phyloP scores from a whole-genome alignment of 2,888 invertebrate species.

The Chaetogeoica ovagalla region DNA sequence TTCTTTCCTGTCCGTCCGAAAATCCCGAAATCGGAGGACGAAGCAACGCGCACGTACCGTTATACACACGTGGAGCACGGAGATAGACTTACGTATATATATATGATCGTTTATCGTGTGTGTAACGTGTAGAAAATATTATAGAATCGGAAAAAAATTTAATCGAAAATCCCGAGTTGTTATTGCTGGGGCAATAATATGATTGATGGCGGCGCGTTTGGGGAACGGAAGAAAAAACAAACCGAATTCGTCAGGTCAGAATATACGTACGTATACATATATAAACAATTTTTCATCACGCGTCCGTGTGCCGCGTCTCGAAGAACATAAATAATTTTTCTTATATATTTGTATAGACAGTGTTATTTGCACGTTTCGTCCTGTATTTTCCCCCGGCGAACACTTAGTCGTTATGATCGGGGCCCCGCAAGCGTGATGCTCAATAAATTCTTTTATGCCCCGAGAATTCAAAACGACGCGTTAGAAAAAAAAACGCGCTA shows the following conservation, averaged over 20 bases:
- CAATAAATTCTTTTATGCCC: too few relatives aligned
- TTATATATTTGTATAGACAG: too few relatives aligned
- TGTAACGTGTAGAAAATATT: neutral
- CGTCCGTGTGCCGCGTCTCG: too few relatives aligned
- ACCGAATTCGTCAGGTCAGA: neutral
- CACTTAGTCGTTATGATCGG: too few relatives aligned
- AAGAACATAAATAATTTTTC: too few relatives aligned
- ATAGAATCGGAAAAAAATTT: neutral
- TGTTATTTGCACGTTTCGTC: too few relatives aligned
- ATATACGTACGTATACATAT: too few relatives aligned
- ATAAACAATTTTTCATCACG: too few relatives aligned
- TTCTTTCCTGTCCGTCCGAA: neutral
- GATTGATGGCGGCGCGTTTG: neutral
- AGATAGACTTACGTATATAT: neutral
- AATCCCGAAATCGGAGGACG: neutral
- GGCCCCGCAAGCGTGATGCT: too few relatives aligned
- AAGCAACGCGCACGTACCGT: neutral
- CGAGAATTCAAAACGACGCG: too few relatives aligned
- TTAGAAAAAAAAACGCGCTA: too few relatives aligned
- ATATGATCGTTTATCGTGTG: neutral
- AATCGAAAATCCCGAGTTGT: neutral
- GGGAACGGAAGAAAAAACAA: neutral
- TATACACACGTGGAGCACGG: neutral
- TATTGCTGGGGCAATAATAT: slow-evolving; percentile 10
- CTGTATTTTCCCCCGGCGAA: too few relatives aligned